Base-by-base conservation (phyloP, 2,113 vertebrate species). In the Ariopsis seemanni region DNA sequence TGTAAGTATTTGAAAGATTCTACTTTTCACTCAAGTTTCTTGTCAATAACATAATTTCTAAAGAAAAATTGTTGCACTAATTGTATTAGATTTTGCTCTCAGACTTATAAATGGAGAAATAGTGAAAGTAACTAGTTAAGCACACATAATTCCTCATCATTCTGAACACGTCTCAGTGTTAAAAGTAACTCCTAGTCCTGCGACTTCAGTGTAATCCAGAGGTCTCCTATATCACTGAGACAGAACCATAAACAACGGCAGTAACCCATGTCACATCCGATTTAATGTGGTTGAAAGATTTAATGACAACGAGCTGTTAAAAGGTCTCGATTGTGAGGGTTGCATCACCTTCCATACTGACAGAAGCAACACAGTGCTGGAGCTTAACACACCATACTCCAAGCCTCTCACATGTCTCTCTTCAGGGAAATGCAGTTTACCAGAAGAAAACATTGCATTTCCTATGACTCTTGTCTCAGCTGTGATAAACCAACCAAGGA, bases 261-360 rank as follows among this genome's bases (percentile, higher is more conserved):
- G 79, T 82, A 82, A 62, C 79, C 57, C 57, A 62, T 7, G 57
- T 62, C 30, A 80, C 78, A 82, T 34, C 79, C 30, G 79, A 82
- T 82, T 82, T 62, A 82, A 82, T 8, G 79, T 48, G 79, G 62
- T 82, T 62, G 79, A 82, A 62, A 60, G 57, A 82, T 82, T 82
- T 62, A 82, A 82, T 42, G 57, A 82, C 57, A 22, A 25, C 11
- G 30, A 62, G 79, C 57, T 48, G 79, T 42, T 82, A 62, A 82
- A 80, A 82, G 25, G 30, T 82, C 79, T 82, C 57, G 30, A 62
- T 42, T 62, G 55, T 11, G 17, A 58, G 53, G 30, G 30, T 60
- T 34, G 18, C 57, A 60, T 60, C 79, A 60, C 55, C 78, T 60
- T 77, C 48, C 50, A 0, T 77, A 77, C 48, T 11, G 50, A 52